phyloP scores from a whole-genome alignment of 2,888 invertebrate species.

The Clepsis dumicolana region DNA sequence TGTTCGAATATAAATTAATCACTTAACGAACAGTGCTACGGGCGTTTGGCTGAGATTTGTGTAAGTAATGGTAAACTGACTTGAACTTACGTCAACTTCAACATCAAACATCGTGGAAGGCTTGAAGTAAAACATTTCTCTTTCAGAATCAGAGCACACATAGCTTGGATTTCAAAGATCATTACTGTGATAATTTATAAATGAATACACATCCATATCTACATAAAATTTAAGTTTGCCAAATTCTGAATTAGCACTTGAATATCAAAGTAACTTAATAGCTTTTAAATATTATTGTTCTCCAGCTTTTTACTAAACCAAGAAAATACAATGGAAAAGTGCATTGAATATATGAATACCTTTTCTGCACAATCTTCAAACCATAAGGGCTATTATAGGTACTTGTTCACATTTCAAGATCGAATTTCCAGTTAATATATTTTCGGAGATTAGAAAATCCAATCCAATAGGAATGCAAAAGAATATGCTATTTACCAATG shows the following conservation, averaged over 20 bases:
- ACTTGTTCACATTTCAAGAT: not conserved
- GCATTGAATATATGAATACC: too few species aligned
- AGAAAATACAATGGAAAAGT: too few species aligned
- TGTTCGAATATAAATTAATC: not conserved
- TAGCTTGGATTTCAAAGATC: too few species aligned
- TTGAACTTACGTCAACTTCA: not conserved
- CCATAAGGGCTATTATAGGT: not conserved
- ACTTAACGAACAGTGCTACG: not conserved
- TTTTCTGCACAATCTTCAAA: not conserved
- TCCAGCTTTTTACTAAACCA: too few species aligned
- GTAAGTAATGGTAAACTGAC: not conserved
- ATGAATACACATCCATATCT: too few species aligned
- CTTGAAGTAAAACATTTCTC: not conserved
- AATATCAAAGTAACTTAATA: not conserved
- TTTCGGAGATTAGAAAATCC: conserved; percentile 10
- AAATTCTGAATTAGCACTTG: too few species aligned
- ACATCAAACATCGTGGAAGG: not conserved
- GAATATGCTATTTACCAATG: conserved; percentile 9
- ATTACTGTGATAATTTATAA: too few species aligned
- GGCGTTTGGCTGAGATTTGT: not conserved
- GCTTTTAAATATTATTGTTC: too few species aligned
- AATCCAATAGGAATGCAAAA: conserved; percentile 17
- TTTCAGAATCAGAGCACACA: not conserved
- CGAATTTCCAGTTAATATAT: not conserved
- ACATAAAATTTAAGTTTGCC: too few species aligned